phyloP scores from a whole-genome alignment of 2,113 vertebrate genomes.

The Paramormyrops kingsleyae region DNA sequence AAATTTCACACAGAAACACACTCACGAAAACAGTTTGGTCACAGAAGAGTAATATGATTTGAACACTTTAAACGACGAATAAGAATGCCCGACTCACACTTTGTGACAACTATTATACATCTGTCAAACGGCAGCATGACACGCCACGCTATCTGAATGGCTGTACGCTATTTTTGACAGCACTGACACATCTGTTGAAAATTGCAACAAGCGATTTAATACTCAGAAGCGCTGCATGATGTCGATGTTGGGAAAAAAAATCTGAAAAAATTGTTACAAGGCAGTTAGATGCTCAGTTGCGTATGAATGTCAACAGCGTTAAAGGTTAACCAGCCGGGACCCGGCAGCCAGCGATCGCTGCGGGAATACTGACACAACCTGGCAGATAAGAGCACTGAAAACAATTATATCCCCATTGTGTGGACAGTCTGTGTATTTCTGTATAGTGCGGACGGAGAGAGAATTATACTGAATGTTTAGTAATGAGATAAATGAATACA shows the following conservation, averaged over 20 bases:
- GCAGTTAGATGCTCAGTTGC: neutral
- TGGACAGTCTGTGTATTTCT: neutral
- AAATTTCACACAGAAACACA: neutral
- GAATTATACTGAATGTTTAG: neutral
- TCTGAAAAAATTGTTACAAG: neutral
- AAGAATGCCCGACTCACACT: neutral
- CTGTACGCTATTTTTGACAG: neutral
- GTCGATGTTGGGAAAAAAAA: neutral
- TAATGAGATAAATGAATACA: neutral
- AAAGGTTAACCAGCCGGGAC: neutral
- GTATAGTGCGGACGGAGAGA: neutral
- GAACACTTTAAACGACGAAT: neutral
- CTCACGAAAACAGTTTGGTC: conserved; percentile 6
- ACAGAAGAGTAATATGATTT: conserved; percentile 14
- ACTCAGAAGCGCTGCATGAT: neutral
- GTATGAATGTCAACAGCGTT: neutral
- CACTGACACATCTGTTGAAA: conserved; percentile 8
- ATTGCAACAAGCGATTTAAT: neutral
- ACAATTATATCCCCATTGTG: neutral
- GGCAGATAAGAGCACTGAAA: neutral
- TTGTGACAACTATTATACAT: conserved; percentile 11
- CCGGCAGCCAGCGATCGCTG: neutral
- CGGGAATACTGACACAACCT: neutral
- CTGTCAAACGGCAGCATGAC: neutral
- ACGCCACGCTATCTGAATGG: neutral